Evolutionary conservation across 2,797 vertebrate genomes (phyloP), one percentile per base, ranked within the genome.

Genomic region (Dermochelys coriacea): DNA sequence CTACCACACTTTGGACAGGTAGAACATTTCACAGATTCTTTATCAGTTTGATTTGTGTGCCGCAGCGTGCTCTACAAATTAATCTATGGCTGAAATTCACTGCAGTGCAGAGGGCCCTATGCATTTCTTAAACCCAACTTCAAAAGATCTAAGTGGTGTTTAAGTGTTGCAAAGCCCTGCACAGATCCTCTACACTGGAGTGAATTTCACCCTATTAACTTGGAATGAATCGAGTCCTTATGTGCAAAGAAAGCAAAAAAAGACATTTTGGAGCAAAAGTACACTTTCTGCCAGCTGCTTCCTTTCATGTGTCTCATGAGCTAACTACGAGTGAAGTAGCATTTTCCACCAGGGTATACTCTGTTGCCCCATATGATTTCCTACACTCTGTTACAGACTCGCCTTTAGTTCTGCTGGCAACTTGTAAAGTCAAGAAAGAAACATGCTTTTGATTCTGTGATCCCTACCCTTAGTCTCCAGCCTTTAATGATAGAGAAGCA

Each of bases 1-100:
- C 61, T 78, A 55, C n/a, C 52, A 19, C 0, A 0, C 37, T 86
- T 50, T 12, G 19, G 19, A 4, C 27, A 11, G 15, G 51, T 64
- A 37, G 10, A 54, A n/a, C 1, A 1, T 74, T 83, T 77, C 79
- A 37, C 52, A 87, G 21, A 29, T 45, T 89, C 34, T 91, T 94
- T 5, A 4, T 50, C 84, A 45, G 5, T 84, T 80, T 50, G 8
- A 2, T 54, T 49, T 1, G 1, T 78, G 84, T 74, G 71, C 41
- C 12, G 14, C 23, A 75, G 10, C 29, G 31, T 57, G 41, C 14
- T 45, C 34, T 82, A 74, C 55, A 64, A 50, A 8, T 8, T 34
- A 0, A 4, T n/a, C 68, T 86, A 71, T 83, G 71, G 11, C 87
- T 91, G 71, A 89, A 83, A 86, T 75, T 82, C 54, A 19, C 49